These are phyloP conservation scores for Drosophila oshimai DNA, from an alignment of 1,140 invertebrate genomes.

Conservation along the genomic window DNA sequence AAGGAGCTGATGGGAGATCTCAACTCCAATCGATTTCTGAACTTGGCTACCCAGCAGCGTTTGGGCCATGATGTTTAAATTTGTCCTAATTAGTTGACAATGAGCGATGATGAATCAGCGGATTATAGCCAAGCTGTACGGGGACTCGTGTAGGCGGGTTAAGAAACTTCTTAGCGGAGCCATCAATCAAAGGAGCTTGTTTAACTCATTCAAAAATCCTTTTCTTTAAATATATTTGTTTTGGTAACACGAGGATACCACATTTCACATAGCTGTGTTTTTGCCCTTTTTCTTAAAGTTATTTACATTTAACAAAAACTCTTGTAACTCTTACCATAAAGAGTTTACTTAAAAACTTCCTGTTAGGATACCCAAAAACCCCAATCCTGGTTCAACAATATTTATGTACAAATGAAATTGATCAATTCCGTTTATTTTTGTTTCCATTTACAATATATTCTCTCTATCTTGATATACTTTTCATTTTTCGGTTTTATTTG, in stretches of 20 bases:
- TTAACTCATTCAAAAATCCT: not conserved
- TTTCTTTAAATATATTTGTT: not conserved
- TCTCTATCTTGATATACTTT: conserved; percentile 44
- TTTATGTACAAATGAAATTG: too few relatives aligned
- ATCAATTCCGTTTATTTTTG: too few relatives aligned
- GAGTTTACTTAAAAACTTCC: too few relatives aligned
- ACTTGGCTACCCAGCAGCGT: conserved; percentile 26
- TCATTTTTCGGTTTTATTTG: conserved; percentile 34
- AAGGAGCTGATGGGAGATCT: conserved; percentile 34
- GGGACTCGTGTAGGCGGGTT: conserved; percentile 1
- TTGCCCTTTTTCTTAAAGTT: too few relatives aligned
- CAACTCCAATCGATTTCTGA: conserved; percentile 1
- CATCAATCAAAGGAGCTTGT: conserved; percentile 1
- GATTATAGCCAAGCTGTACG: not conserved
- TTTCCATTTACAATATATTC: conserved; percentile 48
- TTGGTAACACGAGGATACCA: too few relatives aligned
- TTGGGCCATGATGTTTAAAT: conserved; percentile 66
- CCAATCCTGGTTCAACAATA: too few relatives aligned
- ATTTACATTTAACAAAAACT: too few relatives aligned
- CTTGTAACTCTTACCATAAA: too few relatives aligned
- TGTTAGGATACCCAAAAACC: too few relatives aligned
- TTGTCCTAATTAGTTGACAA: conserved; percentile 82
- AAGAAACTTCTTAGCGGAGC: not conserved
- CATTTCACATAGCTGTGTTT: too few relatives aligned
- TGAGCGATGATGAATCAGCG: conserved; percentile 72